These are phyloP conservation scores for Drosophila lacertosa DNA, from an alignment of 1,140 invertebrate species.

Conservation along the genomic window DNA sequence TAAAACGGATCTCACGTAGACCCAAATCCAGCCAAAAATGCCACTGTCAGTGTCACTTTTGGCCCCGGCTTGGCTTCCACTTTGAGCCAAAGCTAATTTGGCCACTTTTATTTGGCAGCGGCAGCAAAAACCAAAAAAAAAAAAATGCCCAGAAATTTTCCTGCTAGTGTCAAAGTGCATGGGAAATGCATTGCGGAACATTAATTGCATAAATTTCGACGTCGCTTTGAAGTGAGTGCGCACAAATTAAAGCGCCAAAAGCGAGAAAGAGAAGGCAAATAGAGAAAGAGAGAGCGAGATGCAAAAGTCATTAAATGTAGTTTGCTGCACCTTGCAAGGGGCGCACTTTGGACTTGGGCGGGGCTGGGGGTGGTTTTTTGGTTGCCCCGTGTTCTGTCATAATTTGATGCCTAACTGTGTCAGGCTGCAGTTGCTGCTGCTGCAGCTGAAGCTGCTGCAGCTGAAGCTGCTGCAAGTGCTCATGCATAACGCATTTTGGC, in stretches of 20 bases:
- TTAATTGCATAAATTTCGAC: conserved; percentile 57
- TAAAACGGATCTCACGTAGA: conserved; percentile 46
- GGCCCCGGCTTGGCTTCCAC: conserved; percentile 28
- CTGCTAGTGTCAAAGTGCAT: conserved; percentile 53
- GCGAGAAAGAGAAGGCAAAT: not conserved
- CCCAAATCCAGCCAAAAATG: conserved; percentile 25
- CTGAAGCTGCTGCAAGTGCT: conserved; percentile 46
- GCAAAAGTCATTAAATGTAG: conserved; percentile 48
- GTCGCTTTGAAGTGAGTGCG: conserved; percentile 31
- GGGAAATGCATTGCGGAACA: conserved; percentile 51
- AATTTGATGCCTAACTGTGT: conserved; percentile 59
- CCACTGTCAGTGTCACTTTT: conserved; percentile 42
- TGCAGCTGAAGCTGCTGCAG: conserved; percentile 16
- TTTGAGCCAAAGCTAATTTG: conserved; percentile 50
- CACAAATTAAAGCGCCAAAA: conserved; percentile 1
- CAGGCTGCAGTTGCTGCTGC: conserved; percentile 39
- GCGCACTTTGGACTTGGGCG: too few species aligned
- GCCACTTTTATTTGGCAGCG: conserved; percentile 43
- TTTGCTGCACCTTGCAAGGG: conserved; percentile 16
- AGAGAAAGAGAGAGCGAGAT: not conserved
- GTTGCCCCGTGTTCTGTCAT: conserved; percentile 18
- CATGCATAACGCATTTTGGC: conserved; percentile 57
- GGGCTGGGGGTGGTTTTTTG: not conserved
- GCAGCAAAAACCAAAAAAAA: not conserved
- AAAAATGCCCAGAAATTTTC: not conserved